phyloP scores from a whole-genome alignment of 1,140 invertebrate genomes.

The Oncopodura yosiiana region DNA sequence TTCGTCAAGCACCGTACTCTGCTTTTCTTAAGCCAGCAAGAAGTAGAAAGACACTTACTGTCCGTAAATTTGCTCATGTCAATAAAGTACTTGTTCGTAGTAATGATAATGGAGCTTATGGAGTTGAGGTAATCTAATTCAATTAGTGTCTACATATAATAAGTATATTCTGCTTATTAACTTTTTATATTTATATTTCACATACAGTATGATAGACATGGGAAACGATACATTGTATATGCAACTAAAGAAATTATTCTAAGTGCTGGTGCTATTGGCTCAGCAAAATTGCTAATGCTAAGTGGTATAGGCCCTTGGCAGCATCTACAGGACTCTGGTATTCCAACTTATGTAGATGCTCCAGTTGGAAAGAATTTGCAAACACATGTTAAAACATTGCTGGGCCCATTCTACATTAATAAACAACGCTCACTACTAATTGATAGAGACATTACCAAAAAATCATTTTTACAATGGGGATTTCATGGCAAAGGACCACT shows the following conservation, averaged over 20 bases:
- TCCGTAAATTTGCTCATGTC: constrained; percentile 23
- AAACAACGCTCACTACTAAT: constrained; percentile 3
- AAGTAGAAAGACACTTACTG: background rate
- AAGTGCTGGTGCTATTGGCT: constrained; percentile 1
- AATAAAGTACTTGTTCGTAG: constrained; percentile 14
- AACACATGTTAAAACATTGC: constrained; percentile 37
- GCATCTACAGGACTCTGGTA: constrained; percentile 2
- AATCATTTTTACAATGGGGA: constrained; percentile 1
- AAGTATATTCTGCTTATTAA: too few species aligned
- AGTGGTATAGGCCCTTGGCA: constrained; percentile 17
- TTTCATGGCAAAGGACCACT: constrained; percentile 2
- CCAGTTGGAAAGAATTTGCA: constrained; percentile 37
- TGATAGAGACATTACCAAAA: constrained; percentile 20
- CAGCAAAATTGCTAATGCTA: constrained; percentile 17
- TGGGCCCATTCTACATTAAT: constrained; percentile 23
- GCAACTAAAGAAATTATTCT: constrained; percentile 13
- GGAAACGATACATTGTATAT: background rate
- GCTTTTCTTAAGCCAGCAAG: constrained; percentile 20
- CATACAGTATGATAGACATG: constrained; percentile 15
- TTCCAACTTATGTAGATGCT: constrained; percentile 17
- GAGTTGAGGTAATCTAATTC: too few species aligned
- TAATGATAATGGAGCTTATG: constrained; percentile 1
- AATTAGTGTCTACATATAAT: too few species aligned
- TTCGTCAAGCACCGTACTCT: constrained; percentile 20
- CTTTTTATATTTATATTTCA: too few species aligned